A percentile compares a stretch with the other conserved stretches of the same genome.
Evolutionary conservation across 2,113 vertebrate genomes (phyloP).

Genomic region (Semnopithecus entellus): DNA sequence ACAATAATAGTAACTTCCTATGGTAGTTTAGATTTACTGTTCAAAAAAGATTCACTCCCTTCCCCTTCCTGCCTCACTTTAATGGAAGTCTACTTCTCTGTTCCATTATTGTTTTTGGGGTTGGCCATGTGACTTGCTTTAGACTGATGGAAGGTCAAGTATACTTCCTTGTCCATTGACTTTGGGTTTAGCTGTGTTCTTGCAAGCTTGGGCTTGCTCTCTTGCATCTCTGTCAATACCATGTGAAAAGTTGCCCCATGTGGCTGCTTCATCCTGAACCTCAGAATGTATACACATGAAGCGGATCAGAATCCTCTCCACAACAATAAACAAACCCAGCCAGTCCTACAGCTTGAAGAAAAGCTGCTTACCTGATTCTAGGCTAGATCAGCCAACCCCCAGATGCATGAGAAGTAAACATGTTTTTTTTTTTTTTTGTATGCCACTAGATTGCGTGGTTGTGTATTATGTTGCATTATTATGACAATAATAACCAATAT

Average conservation of each 20-base stretch:
- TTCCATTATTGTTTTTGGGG: background rate
- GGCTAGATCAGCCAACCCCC: background rate
- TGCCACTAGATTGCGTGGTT: background rate
- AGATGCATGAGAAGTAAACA: background rate
- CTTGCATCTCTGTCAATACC: background rate
- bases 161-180: background rate
- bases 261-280: background rate
- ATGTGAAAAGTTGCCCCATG: background rate
- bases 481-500: background rate
- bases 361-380: background rate
- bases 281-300: background rate
- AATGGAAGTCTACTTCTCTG: background rate
- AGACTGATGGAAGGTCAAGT: background rate
- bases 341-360: background rate
- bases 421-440: background rate
- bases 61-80: background rate
- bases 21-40: background rate
- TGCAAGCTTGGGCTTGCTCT: background rate
- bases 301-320: background rate
- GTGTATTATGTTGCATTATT: background rate
- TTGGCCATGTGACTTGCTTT: background rate
- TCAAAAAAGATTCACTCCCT: background rate
- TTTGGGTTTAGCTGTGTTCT: background rate
- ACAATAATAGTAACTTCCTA: background rate
- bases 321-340: background rate